phyloP scores from a whole-genome alignment of 2,113 vertebrate genomes.

The Amblyopsis rosae region DNA sequence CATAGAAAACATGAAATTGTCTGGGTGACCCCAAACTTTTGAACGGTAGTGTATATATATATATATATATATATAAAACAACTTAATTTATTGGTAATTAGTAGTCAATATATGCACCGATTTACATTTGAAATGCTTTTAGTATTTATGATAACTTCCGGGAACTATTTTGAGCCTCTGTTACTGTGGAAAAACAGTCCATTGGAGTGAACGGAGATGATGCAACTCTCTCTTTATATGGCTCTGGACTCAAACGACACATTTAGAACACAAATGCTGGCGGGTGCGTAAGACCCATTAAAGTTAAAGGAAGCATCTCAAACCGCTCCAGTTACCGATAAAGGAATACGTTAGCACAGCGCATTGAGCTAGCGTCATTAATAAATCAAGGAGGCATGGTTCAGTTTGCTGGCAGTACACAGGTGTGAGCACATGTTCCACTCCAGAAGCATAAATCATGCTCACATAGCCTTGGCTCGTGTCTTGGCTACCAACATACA shows the following conservation, averaged over 20 bases:
- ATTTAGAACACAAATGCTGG: not conserved
- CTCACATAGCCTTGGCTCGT: not conserved
- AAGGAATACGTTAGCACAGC: conserved; percentile 16
- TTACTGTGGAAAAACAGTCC: no score
- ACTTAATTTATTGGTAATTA: no score
- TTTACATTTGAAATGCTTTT: no score
- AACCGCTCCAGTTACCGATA: conserved; percentile 30
- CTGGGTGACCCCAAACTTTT: no score
- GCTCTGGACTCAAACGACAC: not conserved
- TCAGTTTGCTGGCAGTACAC: conserved; percentile 1
- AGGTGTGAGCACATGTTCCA: conserved; percentile 1
- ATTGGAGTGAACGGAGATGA: no score
- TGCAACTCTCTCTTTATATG: no score
- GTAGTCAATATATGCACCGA: no score
- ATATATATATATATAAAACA: no score
- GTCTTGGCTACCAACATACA: not conserved
- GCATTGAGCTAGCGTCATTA: conserved; percentile 21
- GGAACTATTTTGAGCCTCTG: no score
- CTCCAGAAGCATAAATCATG: not conserved
- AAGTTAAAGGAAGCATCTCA: conserved; percentile 2
- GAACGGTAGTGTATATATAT: no score
- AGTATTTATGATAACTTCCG: no score
- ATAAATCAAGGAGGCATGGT: conserved; percentile 20
- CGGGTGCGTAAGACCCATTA: conserved; percentile 26
- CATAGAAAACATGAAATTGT: no score